phyloP scores from a whole-genome alignment of 1,140 invertebrate species.

The Ganaspis sp. region DNA sequence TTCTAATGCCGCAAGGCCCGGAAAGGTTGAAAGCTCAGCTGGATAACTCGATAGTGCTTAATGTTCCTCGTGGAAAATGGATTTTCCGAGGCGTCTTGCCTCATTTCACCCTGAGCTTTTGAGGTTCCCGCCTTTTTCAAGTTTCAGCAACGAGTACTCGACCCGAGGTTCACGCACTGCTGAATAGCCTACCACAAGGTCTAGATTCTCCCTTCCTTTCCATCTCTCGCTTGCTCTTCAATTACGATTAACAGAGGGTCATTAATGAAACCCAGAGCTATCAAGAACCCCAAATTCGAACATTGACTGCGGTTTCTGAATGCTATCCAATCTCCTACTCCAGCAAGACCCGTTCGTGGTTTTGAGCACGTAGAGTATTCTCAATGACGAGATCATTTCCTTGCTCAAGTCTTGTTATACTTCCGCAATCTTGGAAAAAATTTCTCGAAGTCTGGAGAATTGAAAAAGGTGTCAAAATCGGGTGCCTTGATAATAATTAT shows the following conservation, averaged over 20 bases:
- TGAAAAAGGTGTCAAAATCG: too few species aligned
- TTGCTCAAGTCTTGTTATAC: too few species aligned
- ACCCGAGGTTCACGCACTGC: background rate
- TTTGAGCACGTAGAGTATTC: background rate
- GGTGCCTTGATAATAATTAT: too few species aligned
- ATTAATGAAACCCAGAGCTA: constrained; percentile 20
- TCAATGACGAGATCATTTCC: background rate
- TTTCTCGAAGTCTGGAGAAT: too few species aligned
- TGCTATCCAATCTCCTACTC: background rate
- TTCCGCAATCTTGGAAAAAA: too few species aligned
- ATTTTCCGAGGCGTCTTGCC: constrained; percentile 2
- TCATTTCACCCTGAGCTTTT: constrained; percentile 12
- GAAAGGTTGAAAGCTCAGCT: background rate
- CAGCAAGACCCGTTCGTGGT: background rate
- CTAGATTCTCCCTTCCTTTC: background rate
- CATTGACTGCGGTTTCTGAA: constrained; percentile 14
- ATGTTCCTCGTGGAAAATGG: background rate
- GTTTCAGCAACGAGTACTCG: background rate
- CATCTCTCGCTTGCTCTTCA: background rate
- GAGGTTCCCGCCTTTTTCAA: constrained; percentile 11
- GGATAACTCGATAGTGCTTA: constrained; percentile 19
- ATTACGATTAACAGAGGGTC: background rate
- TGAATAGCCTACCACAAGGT: background rate
- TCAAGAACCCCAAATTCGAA: background rate
- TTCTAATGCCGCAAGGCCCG: background rate